Evolutionary conservation across 2,113 vertebrate genomes (phyloP).

Genomic region (Gymnorhina tibicen): DNA sequence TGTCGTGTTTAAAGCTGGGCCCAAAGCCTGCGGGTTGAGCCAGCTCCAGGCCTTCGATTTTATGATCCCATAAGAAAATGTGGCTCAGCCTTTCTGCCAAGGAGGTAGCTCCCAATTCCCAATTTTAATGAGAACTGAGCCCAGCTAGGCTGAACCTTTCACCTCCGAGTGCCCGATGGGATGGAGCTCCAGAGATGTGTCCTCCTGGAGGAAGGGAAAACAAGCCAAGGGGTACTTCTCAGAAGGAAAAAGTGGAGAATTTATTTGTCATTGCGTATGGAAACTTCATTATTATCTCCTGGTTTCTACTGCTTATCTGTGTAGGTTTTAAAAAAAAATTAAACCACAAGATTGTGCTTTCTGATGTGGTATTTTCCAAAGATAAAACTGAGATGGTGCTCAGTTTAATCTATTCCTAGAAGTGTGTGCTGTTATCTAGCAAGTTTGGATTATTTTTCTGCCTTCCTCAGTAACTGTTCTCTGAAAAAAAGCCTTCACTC

Average conservation of each 20-base stretch:
- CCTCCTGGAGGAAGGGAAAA: not conserved
- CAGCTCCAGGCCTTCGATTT: not conserved
- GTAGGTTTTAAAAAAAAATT: not conserved
- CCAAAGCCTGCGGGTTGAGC: not conserved
- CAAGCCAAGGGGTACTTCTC: not conserved
- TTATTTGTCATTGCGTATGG: not conserved
- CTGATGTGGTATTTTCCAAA: not conserved
- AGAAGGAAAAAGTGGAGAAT: not conserved
- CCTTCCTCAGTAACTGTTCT: not conserved
- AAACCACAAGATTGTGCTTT: not conserved
- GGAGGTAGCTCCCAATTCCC: not conserved
- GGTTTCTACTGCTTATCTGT: not conserved
- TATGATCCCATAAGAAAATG: fast-evolving
- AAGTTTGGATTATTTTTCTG: not conserved
- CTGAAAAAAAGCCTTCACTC: not conserved
- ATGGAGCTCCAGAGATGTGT: not conserved
- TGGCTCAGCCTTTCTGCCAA: not conserved
- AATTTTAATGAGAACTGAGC: not conserved
- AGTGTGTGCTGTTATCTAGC: not conserved
- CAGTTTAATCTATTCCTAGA: not conserved
- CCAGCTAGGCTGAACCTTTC: not conserved
- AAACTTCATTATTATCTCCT: not conserved
- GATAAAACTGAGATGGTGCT: not conserved
- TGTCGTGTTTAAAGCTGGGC: not conserved
- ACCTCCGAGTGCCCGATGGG: fast-evolving